phyloP scores from a whole-genome alignment of 2,113 vertebrate genomes.

The Halcyon senegalensis region DNA sequence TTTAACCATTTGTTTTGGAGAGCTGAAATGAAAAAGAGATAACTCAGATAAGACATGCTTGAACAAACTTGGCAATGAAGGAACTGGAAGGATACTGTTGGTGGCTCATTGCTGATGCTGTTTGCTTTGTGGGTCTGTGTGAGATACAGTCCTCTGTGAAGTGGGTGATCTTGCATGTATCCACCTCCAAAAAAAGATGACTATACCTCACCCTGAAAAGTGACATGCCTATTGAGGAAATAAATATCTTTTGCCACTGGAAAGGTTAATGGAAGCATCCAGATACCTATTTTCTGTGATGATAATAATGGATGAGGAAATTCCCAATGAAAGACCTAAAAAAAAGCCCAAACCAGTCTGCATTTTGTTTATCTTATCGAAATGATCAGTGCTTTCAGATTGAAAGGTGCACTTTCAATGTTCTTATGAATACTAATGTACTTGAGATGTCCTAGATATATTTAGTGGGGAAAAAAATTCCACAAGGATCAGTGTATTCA shows the following conservation, averaged over 20 bases:
- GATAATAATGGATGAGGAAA: not conserved
- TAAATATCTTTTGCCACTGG: not conserved
- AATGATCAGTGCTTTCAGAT: not conserved
- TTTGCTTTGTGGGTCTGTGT: not conserved
- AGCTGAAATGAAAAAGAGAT: not conserved
- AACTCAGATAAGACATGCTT: not conserved
- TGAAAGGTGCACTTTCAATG: not conserved
- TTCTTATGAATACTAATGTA: not conserved
- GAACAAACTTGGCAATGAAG: not conserved
- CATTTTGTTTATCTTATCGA: not conserved
- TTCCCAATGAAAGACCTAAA: not conserved
- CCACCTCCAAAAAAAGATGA: not conserved
- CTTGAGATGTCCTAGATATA: not conserved
- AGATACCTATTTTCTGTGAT: not conserved
- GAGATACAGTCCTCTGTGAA: not conserved
- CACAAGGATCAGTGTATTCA: not conserved
- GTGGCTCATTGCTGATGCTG: not conserved
- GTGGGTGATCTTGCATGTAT: rapidly evolving
- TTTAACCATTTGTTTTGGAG: not conserved
- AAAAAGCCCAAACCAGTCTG: not conserved
- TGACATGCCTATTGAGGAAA: not conserved
- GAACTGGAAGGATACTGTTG: not conserved
- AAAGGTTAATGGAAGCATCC: not conserved
- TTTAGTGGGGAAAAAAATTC: not conserved
- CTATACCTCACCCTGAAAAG: not conserved